Evolutionary conservation across 2,113 vertebrate genomes (phyloP).

Genomic region (Tapirus terrestris): DNA sequence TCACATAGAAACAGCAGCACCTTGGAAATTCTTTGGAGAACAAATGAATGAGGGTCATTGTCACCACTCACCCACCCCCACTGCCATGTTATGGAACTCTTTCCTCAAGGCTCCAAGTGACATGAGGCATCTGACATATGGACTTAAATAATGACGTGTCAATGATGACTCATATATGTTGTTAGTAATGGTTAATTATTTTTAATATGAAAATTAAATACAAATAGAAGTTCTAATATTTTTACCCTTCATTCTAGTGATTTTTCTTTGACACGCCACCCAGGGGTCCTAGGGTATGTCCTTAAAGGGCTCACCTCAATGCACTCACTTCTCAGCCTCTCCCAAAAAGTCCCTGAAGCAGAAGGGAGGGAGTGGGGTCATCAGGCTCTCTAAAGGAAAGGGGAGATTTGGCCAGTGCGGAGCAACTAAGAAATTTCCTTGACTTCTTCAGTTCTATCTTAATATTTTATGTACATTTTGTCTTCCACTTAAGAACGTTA

Average conservation of each 20-base stretch:
- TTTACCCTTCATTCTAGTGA: neutral
- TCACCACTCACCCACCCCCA: accelerated
- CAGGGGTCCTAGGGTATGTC: neutral
- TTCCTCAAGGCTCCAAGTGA: neutral
- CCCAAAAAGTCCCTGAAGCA: neutral
- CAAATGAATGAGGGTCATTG: neutral
- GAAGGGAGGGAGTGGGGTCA: neutral
- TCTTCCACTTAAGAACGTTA: neutral
- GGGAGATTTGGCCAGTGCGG: neutral
- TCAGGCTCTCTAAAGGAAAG: neutral
- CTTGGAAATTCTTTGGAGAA: neutral
- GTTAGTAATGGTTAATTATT: neutral
- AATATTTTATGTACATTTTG: neutral
- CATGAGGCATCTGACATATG: neutral
- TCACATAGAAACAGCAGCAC: neutral
- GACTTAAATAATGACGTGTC: neutral
- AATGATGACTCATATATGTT: too few relatives aligned
- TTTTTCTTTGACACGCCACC: neutral
- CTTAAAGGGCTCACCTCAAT: neutral
- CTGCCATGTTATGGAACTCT: neutral
- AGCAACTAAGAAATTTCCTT: neutral
- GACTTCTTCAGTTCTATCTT: neutral
- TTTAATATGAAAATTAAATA: slow-evolving; percentile 31
- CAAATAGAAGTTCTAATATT: neutral
- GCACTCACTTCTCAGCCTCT: neutral